Evolutionary conservation across 2,888 invertebrate genomes (phyloP), one percentile per base, ranked within the genome.

Genomic region (Aethes cnicana): DNA sequence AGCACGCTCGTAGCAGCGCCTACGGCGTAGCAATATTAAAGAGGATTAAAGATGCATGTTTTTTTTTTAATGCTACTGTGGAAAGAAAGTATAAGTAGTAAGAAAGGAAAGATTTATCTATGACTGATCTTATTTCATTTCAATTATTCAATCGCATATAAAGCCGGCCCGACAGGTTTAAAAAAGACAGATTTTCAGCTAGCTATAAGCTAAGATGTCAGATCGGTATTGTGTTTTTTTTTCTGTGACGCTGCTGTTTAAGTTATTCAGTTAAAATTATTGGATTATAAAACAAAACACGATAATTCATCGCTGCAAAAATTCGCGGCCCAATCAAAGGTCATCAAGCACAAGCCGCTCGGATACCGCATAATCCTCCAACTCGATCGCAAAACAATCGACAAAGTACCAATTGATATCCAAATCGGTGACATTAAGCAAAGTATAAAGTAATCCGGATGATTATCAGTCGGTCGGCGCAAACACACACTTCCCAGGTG

Each of bases 401-500:
- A 35, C 48, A 48, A 55, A 52, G 37, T 44, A 52, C 44, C 73
- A 77, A 84, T 83, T 82, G 82, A 80, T 81, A 69, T 68, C 71
- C 68, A 76, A 78, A 77, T 75, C 74, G 72, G 69, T 67, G 77
- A 81, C 80, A 86, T 85, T 83, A 84, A 73, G 75, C 76, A 81
- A 85, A 84, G 84, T 85, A 83, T 82, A 81, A 78, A 81, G 77
- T 89, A 87, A 89, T 85, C 89, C 86, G 55, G 82, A 89, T 88
- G 86, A 89, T 86, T 84, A 87, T 84, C 83, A 75, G 70, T 68
- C 66, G 59, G 72, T 70, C 60, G 61, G 67, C 69, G 75, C 77
- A 74, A 79, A 82, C 81, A 85, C 78, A 81, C 83, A 81, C 81
- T 85, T 86, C 84, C 83, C 90, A 90, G 90, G 90, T 90, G 87